Conservation (phyloP, 2,888 invertebrate species). For the Eucriotettix oculatus region DNA sequence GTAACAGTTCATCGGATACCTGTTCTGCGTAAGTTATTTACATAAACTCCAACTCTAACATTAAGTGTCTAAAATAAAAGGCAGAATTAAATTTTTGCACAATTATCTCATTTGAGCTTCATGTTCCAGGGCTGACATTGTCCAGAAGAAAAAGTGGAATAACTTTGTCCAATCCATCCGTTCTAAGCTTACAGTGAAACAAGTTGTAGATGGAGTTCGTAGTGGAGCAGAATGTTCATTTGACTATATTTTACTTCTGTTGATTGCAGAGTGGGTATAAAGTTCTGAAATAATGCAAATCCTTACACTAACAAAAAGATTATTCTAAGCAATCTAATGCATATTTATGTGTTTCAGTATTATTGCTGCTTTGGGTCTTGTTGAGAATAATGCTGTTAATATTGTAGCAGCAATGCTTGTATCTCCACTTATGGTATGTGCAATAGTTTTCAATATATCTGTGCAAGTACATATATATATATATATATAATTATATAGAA, state of each 20-base stretch:
- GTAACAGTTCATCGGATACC: conserved; percentile 8
- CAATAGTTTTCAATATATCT: no score
- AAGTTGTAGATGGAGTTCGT: conserved; percentile 62
- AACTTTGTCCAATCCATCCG: conserved; percentile 59
- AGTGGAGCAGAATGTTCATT: conserved; percentile 66
- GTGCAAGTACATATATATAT: no score
- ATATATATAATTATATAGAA: no score
- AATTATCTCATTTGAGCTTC: neutral
- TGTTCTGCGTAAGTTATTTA: no score
- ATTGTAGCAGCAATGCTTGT: conserved; percentile 64
- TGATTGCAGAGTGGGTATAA: conserved; percentile 60
- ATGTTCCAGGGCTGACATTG: conserved; percentile 1
- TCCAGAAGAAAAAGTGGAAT: conserved; percentile 45
- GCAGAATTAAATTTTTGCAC: neutral
- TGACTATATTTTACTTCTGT: conserved; percentile 60
- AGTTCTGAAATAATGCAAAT: neutral
- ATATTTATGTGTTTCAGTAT: conserved; percentile 34
- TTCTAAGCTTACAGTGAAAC: conserved; percentile 63
- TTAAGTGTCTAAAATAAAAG: neutral
- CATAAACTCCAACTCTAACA: neutral
- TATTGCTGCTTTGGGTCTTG: conserved; percentile 64
- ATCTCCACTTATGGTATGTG: conserved; percentile 46
- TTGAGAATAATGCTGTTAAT: conserved; percentile 69
- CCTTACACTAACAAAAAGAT: neutral
- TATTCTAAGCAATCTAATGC: neutral